phyloP scores from a whole-genome alignment of 2,797 vertebrate species.

The Epinephelus malabaricus region DNA sequence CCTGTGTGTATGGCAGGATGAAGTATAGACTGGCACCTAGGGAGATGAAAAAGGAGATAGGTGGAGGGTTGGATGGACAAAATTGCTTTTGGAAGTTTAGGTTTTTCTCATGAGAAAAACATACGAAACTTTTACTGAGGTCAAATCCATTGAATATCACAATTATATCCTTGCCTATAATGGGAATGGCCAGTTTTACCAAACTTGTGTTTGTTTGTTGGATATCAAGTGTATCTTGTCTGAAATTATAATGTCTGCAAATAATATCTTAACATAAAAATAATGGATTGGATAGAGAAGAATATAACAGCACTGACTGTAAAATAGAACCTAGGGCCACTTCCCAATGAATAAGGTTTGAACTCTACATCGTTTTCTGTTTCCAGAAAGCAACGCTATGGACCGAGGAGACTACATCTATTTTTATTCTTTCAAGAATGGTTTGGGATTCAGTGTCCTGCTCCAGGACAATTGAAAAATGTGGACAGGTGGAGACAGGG shows the following conservation, averaged over 20 bases:
- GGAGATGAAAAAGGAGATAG: not conserved
- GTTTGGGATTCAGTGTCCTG: not conserved
- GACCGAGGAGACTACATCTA: too few relatives aligned
- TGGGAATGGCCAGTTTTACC: not conserved
- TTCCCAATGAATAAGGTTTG: too few relatives aligned
- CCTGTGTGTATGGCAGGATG: conserved; percentile 15
- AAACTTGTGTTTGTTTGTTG: not conserved
- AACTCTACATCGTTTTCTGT: not conserved
- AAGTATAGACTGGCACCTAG: not conserved
- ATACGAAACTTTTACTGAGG: not conserved
- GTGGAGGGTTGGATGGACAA: not conserved
- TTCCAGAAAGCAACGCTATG: not conserved
- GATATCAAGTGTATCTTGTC: not conserved
- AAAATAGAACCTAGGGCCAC: not conserved
- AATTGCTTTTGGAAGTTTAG: conserved; percentile 8
- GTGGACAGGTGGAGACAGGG: not conserved
- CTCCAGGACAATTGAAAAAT: not conserved
- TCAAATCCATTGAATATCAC: not conserved
- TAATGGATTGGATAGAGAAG: not conserved
- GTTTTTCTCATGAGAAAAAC: not conserved
- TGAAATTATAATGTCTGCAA: not conserved
- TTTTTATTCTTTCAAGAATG: too few relatives aligned
- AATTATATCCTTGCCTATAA: not conserved
- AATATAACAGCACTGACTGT: not conserved
- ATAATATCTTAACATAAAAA: not conserved